phyloP scores from a whole-genome alignment of 2,797 vertebrate genomes.

The Remorina albescens region DNA sequence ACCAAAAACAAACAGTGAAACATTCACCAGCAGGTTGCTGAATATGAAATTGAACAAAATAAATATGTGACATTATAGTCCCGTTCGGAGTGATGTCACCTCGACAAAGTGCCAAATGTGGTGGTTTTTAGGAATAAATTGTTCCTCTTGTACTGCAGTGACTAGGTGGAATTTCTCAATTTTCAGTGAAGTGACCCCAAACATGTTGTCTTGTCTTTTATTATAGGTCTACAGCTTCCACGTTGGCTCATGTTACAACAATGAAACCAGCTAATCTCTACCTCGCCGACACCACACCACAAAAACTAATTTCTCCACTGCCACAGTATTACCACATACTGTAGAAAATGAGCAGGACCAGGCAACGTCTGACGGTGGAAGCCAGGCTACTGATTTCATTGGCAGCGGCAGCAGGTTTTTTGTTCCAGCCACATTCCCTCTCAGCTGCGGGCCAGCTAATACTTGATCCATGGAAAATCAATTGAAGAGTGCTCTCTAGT shows the following conservation, averaged over 20 bases:
- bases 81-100: neutral
- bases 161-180: constrained; percentile 27
- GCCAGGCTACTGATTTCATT: constrained; percentile 73
- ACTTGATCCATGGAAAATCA: constrained; percentile 60
- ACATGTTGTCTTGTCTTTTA: constrained; percentile 46
- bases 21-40: too few species aligned
- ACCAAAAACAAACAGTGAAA: too few species aligned
- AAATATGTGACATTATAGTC: constrained; percentile 1
- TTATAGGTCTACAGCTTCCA: constrained; percentile 51
- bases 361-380: constrained; percentile 36
- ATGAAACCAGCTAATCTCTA: constrained; percentile 68
- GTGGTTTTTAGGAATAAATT: constrained; percentile 33
- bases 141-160: constrained; percentile 19
- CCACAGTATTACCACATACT: constrained; percentile 67
- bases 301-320: constrained; percentile 65
- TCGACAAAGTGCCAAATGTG: neutral
- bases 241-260: constrained; percentile 62
- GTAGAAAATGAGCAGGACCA: constrained; percentile 53
- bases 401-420: constrained; percentile 52
- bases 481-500: constrained; percentile 82
- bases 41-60: too few species aligned
- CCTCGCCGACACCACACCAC: constrained; percentile 58
- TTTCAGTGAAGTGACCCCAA: constrained; percentile 44
- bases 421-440: constrained; percentile 60
- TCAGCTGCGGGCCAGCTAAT: constrained; percentile 42